Evolutionary conservation across 2,113 vertebrate species (phyloP), one percentile per base, ranked within the genome.

Genomic region (Connochaetes taurinus): DNA sequence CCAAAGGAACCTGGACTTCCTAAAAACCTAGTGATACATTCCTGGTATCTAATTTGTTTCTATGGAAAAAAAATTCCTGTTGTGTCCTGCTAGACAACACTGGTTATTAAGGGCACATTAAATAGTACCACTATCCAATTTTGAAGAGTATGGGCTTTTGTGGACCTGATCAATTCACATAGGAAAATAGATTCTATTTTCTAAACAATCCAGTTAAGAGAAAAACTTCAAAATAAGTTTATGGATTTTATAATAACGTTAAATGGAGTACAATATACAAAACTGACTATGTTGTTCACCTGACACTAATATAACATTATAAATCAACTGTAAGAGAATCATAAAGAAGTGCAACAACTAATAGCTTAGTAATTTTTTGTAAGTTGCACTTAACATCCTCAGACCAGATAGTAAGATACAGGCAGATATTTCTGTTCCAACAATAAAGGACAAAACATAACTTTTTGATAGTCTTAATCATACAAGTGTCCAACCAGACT

Each of bases 121-220:
- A 92, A 81, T 3, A 96, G 29, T 86, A 8, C n/a, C 94, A 55
- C 58, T 76, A 53, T 45, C 93, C 87, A 43, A 94, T 29, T 85
- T 93, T 12, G 87, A 64, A 95, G 60, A 87, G 23, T 15, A 84
- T 82, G 43, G 29, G 57, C 47, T 96, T 95, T 90, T 87, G 36
- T 81, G 57, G 45, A 16, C 15, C 47, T 94, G 64, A 92, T 43
- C 31, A 95, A 23, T 87, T 78, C 4, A 4, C 62, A 90, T 2
- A 83, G 55, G 43, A 58, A 87, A 93, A 96, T 16, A 93, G 95
- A 93, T 43, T 86, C 27, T 64, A 87, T 93, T 90, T 91, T 91
- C 71, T 94, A 94, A 98, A 89, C 16, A 91, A 95, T 57, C 5
- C 27, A 29, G 52, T 40, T 87, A 43, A 67, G 58, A 15, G 11